phyloP scores from a whole-genome alignment of 2,113 vertebrate genomes.

The Theristicus caerulescens region DNA sequence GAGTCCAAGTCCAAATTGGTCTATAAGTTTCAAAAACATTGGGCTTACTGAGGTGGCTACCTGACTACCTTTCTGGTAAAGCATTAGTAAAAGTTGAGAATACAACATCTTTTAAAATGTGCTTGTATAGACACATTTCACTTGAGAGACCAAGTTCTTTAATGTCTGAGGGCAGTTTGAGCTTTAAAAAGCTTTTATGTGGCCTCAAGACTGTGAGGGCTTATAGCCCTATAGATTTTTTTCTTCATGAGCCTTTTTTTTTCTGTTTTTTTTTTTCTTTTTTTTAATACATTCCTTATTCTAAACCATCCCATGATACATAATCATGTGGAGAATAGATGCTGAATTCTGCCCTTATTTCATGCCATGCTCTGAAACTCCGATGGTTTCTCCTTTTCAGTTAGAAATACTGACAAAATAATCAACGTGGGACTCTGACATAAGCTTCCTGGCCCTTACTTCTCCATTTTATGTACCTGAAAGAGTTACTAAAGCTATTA shows the following conservation, averaged over 20 bases:
- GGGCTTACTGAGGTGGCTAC: background rate
- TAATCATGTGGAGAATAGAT: background rate
- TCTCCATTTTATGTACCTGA: background rate
- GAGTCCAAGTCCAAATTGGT: background rate
- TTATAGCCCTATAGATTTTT: background rate
- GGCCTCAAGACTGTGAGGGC: background rate
- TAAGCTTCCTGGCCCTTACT: background rate
- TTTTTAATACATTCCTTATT: background rate
- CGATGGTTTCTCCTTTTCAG: background rate
- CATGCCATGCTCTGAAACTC: background rate
- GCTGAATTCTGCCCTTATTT: background rate
- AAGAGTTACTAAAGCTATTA: background rate
- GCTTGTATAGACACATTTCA: background rate
- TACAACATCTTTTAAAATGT: background rate
- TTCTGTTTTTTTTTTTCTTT: no score
- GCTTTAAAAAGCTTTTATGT: background rate
- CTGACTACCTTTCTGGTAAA: background rate
- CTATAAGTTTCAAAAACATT: background rate
- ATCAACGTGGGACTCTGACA: background rate
- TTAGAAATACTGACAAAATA: background rate
- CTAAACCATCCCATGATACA: background rate
- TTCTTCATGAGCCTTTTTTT: background rate
- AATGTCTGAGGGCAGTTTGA: background rate
- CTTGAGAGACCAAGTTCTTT: background rate
- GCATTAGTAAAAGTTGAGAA: background rate